These are phyloP conservation scores for Miltochrista miniata DNA, from an alignment of 2,888 invertebrate species.

Conservation along the genomic window DNA sequence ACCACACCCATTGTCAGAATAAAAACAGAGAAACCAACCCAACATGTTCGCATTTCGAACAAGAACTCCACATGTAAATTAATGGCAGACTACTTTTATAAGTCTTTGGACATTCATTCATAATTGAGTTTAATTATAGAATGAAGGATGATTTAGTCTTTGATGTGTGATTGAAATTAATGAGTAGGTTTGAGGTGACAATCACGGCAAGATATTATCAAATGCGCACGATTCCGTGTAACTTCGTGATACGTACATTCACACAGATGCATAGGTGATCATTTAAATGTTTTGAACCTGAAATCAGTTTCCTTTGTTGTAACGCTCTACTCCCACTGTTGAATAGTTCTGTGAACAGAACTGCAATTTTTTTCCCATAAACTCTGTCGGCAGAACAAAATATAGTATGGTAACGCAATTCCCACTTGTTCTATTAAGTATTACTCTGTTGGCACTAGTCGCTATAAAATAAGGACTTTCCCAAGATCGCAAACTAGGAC, in stretches of 20 bases:
- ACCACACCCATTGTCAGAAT: constrained; percentile 28
- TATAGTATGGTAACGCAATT: too few species aligned
- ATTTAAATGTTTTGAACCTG: too few species aligned
- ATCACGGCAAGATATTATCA: not conserved
- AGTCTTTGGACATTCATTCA: not conserved
- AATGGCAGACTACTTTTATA: constrained; percentile 22
- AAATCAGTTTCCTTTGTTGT: too few species aligned
- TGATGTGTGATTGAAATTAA: constrained; percentile 5
- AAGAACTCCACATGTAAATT: not conserved
- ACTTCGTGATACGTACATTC: not conserved
- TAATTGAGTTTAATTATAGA: constrained; percentile 1
- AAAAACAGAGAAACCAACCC: constrained; percentile 18
- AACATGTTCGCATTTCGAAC: constrained; percentile 15
- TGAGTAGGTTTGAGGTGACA: constrained; percentile 1
- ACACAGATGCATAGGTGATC: too few species aligned
- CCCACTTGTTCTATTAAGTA: too few species aligned
- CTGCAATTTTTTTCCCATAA: too few species aligned
- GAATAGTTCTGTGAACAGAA: too few species aligned
- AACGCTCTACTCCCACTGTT: too few species aligned
- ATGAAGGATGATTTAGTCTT: not conserved
- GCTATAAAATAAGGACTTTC: too few species aligned
- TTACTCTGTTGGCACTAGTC: too few species aligned
- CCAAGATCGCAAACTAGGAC: too few species aligned
- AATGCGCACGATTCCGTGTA: not conserved
- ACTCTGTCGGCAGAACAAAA: too few species aligned